These are phyloP conservation scores for Pinctada fucata DNA, from an alignment of 2,888 invertebrate species.

Conservation along the genomic window DNA sequence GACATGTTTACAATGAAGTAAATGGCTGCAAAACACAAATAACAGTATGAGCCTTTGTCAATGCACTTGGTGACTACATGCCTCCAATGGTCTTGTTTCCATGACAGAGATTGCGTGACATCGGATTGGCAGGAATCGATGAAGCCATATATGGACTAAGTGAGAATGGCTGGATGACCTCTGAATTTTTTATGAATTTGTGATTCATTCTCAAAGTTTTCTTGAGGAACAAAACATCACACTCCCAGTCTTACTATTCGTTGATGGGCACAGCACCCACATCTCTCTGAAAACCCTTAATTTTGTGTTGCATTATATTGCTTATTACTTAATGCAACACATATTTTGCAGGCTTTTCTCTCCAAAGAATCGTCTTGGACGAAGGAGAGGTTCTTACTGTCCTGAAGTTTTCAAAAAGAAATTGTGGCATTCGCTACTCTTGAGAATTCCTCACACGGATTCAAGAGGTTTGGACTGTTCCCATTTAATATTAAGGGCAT, in stretches of 20 bases:
- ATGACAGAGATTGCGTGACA: constrained; percentile 37
- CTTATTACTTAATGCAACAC: constrained; percentile 38
- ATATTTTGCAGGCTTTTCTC: constrained; percentile 32
- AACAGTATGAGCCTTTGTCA: constrained; percentile 38
- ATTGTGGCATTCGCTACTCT: constrained; percentile 28
- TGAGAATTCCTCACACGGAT: constrained; percentile 38
- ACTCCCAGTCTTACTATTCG: constrained; percentile 32
- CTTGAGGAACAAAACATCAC: constrained; percentile 1
- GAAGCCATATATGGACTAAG: constrained; percentile 27
- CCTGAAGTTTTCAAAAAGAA: constrained; percentile 36
- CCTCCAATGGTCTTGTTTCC: constrained; percentile 38
- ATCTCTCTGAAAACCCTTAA: constrained; percentile 17
- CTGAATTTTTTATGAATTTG: constrained; percentile 29
- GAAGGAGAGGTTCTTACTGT: constrained; percentile 7
- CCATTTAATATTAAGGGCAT: constrained; percentile 13
- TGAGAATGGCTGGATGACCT: constrained; percentile 44
- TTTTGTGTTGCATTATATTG: constrained; percentile 39
- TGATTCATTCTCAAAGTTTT: neutral
- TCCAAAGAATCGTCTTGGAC: constrained; percentile 32
- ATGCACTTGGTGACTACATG: constrained; percentile 32
- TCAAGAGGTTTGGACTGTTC: constrained; percentile 32
- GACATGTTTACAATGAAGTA: constrained; percentile 27
- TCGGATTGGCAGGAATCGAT: constrained; percentile 32
- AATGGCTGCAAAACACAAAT: constrained; percentile 41
- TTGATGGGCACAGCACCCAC: constrained; percentile 42